Evolutionary conservation across 2,888 invertebrate species (phyloP).

Genomic region (Lepidocyrtinus sp.): DNA sequence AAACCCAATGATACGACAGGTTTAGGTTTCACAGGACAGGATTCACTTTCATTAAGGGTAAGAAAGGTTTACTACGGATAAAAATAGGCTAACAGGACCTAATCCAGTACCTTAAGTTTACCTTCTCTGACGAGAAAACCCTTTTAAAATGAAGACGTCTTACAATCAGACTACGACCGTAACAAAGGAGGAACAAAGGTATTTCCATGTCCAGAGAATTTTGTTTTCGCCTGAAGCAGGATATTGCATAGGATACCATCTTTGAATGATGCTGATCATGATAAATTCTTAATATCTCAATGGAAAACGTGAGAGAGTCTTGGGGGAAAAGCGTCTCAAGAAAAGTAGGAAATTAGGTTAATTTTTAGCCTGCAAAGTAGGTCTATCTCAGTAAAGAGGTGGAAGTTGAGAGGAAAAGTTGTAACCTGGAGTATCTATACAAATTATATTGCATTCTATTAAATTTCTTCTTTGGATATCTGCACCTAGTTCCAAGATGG

Average conservation of each 20-base stretch:
- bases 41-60: neutral
- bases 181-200: neutral
- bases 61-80: neutral
- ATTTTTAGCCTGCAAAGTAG: neutral
- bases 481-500: conserved; percentile 6
- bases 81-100: conserved; percentile 33
- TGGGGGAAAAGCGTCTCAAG: neutral
- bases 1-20: too few species aligned
- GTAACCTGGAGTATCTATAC: too few species aligned
- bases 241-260: too few species aligned
- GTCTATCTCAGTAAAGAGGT: conserved; percentile 18
- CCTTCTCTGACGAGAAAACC: neutral
- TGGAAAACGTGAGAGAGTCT: conserved; percentile 6
- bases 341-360: conserved; percentile 3
- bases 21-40: too few species aligned
- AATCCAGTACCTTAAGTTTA: neutral
- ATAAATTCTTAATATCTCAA: conserved; percentile 9
- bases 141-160: neutral
- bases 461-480: neutral
- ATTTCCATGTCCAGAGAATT: neutral
- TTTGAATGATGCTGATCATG: too few species aligned
- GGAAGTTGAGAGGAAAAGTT: conserved; percentile 24
- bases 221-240: neutral
- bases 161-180: neutral
- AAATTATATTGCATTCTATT: neutral